Base-by-base conservation (phyloP, 1,140 invertebrate species). In the Zeugodacus cucurbitae region DNA sequence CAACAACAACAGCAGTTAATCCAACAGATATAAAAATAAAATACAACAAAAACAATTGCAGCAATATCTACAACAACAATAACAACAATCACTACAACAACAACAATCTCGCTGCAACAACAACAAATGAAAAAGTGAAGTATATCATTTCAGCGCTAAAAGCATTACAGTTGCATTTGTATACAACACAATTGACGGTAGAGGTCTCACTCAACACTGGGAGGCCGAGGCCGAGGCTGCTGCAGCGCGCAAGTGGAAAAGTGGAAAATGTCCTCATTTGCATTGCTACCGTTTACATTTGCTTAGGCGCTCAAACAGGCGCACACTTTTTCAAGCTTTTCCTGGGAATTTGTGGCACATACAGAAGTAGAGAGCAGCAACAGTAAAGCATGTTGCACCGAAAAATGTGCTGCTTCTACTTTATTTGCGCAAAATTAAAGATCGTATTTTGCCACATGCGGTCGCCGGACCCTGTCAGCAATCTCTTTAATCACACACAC, bases 261-360 rank as follows among this genome's bases (percentile, higher is more conserved):
- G 37, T 82, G 74, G 74, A 82, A 82, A 82, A 82, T 82, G 37
- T 44, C 22, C 74, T 54, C 41, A 82, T 82, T 82, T 82, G 14
- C 74, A 82, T 82, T 48, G 22, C 74, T 26, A 48, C 74, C 74
- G 74, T 82, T 82, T 82, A 82, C 74, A 82, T 82, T 82, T 82
- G 26, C 74, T 82, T 48, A n/a, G 74, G 44, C 74, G 26, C 41
- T 82, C 74, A 82, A 48, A 48, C 34, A 41, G 34, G 6, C 67
- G 34, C 67, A 74, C 44, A 44, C 37, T 54, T 26, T 34, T 70
- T 32, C 4, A 34, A n/a, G n/a, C 7, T 0, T 0, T 0, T 7
- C 20, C 22, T 74, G 32, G 1, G 4, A 3, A n/a, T 41, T 8
- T 82, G 22, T 54, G 32, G 1, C 32, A 26, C 41, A 37, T 26